phyloP scores from a whole-genome alignment of 1,140 invertebrate genomes.

The Anagrus nilaparvatae region DNA sequence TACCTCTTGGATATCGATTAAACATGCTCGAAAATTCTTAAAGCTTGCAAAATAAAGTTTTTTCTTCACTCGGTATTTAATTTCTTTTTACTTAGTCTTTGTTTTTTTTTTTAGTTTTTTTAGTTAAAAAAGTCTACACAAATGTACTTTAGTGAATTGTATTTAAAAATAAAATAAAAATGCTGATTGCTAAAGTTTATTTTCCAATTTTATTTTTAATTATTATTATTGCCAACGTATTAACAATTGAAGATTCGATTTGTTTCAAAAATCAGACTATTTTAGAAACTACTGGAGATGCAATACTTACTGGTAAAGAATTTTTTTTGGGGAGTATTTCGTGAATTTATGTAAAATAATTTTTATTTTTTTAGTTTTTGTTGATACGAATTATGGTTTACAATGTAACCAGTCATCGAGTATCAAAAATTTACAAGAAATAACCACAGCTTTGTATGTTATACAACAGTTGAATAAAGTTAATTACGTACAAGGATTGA shows the following conservation, averaged over 20 bases:
- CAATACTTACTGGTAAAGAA: conserved; percentile 29
- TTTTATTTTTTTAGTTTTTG: conserved; percentile 29
- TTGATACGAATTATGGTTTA: conserved; percentile 35
- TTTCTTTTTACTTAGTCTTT: not conserved
- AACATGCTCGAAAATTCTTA: conserved; percentile 16
- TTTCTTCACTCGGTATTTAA: not conserved
- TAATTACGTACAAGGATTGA: conserved; percentile 33
- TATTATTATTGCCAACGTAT: conserved; percentile 3
- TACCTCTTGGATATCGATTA: conserved; percentile 24
- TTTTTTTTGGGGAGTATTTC: conserved; percentile 15
- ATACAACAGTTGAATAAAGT: conserved; percentile 36
- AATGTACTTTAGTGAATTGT: too few relatives aligned
- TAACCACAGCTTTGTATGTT: conserved; percentile 32
- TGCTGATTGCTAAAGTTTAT: not conserved
- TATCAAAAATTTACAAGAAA: conserved; percentile 32
- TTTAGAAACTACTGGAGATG: conserved; percentile 31
- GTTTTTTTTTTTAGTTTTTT: not conserved
- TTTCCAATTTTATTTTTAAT: not conserved
- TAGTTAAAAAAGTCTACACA: too few relatives aligned
- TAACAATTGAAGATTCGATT: conserved; percentile 16
- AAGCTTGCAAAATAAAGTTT: too few relatives aligned
- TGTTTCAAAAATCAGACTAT: conserved; percentile 27
- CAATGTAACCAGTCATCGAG: conserved; percentile 35
- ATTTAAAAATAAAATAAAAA: too few relatives aligned
- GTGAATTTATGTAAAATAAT: conserved; percentile 25